Evolutionary conservation across 1,140 invertebrate species (phyloP).

Genomic region (Bradynema listronoti): DNA sequence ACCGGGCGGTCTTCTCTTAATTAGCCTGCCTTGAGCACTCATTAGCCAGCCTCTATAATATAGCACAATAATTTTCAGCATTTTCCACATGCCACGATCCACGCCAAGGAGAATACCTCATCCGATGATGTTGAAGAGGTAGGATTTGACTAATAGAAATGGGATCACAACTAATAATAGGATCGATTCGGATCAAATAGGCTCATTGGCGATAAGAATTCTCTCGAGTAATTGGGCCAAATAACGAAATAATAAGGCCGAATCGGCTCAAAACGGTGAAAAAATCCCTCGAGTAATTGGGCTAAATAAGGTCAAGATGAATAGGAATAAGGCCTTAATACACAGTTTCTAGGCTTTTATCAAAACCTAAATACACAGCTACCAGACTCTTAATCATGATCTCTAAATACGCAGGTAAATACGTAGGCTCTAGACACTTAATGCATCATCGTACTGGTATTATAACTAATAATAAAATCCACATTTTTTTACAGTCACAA

Average conservation of each 20-base stretch:
- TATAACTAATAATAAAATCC: not conserved
- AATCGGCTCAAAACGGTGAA: too few relatives aligned
- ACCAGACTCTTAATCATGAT: not conserved
- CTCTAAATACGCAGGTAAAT: not conserved
- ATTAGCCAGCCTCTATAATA: too few relatives aligned
- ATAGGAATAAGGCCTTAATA: not conserved
- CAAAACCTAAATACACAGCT: not conserved
- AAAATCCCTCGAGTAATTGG: too few relatives aligned
- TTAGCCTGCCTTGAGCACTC: too few relatives aligned
- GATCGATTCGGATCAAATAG: too few relatives aligned
- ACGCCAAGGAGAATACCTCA: not conserved
- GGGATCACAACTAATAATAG: too few relatives aligned
- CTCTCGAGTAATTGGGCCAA: too few relatives aligned
- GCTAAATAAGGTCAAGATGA: too few relatives aligned
- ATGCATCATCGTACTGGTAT: not conserved
- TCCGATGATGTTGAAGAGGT: not conserved
- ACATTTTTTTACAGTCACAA: constrained; percentile 32
- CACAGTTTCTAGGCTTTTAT: not conserved
- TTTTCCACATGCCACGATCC: constrained; percentile 43
- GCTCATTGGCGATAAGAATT: too few relatives aligned
- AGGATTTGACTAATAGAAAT: not conserved
- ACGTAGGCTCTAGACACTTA: not conserved
- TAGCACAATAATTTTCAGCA: constrained; percentile 50
- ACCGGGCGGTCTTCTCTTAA: too few relatives aligned
- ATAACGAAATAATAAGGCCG: too few relatives aligned